Percentiles rank a stretch among this genome's conserved stretches.
phyloP scores from a whole-genome alignment of 2,888 invertebrate species.

The Caenorhabditis sp. region DNA sequence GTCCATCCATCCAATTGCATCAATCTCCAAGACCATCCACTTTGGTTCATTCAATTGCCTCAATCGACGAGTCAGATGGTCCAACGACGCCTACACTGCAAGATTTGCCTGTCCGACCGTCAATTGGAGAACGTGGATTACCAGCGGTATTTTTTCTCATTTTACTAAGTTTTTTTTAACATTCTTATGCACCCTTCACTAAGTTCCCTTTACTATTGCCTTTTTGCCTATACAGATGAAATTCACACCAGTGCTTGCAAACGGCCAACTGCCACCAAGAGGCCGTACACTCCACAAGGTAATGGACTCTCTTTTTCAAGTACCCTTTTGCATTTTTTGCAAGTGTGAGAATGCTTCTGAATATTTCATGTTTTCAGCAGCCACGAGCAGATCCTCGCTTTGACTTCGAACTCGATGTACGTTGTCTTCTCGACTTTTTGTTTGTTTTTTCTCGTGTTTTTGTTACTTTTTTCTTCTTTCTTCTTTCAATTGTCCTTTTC shows the following conservation, averaged over 20 bases:
- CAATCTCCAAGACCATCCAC: conserved; percentile 41
- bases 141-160: conserved; percentile 37
- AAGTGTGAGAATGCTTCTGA: conserved; percentile 49
- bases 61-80: conserved; percentile 35
- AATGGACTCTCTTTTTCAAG: conserved; percentile 43
- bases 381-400: conserved; percentile 53
- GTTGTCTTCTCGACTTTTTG: conserved; percentile 24
- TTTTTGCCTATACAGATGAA: conserved; percentile 50
- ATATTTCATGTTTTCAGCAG: conserved; percentile 44
- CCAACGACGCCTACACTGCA: conserved; percentile 12
- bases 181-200: neutral
- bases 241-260: conserved; percentile 51
- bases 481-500: conserved; percentile 14
- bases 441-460: conserved; percentile 1
- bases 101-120: conserved; percentile 16
- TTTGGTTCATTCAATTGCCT: conserved; percentile 18
- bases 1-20: conserved; percentile 46
- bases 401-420: conserved; percentile 56
- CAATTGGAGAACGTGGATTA: conserved; percentile 46
- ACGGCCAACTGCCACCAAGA: conserved; percentile 36
- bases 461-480: conserved; percentile 11
- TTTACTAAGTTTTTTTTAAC: conserved; percentile 1
- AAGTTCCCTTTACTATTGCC: conserved; percentile 25
- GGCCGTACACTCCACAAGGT: conserved; percentile 61
- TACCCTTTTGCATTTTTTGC: conserved; percentile 57